Conservation (phyloP, 2,113 vertebrate genomes). For the Hyaena hyaena region DNA sequence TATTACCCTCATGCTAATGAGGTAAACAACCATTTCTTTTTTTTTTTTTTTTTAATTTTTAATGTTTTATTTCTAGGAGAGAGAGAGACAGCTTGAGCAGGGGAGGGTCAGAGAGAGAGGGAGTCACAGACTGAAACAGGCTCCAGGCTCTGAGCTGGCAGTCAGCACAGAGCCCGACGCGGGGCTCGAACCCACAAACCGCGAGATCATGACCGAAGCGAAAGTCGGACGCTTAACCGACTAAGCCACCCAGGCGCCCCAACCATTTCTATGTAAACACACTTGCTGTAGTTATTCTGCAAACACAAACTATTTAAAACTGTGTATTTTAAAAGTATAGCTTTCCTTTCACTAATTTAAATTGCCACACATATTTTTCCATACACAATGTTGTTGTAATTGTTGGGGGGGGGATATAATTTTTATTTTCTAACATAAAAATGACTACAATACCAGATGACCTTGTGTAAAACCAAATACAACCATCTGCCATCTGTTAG, state of each 20-base stretch:
- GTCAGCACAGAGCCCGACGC: too few species aligned
- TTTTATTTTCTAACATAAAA: slow-evolving; percentile 42
- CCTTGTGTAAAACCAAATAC: neutral
- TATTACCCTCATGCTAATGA: slow-evolving; percentile 63
- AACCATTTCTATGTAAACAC: slow-evolving; percentile 26
- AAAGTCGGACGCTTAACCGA: too few species aligned
- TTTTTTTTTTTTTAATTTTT: too few species aligned
- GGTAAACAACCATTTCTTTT: neutral
- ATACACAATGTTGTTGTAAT: neutral
- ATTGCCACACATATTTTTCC: neutral
- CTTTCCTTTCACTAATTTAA: slow-evolving; percentile 37
- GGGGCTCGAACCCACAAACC: too few species aligned
- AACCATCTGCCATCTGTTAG: neutral
- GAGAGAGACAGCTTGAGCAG: too few species aligned
- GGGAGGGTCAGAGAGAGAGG: too few species aligned
- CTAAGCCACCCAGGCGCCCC: too few species aligned
- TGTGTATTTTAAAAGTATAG: neutral
- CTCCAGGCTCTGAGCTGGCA: too few species aligned
- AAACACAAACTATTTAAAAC: slow-evolving; percentile 2
- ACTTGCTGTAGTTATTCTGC: neutral
- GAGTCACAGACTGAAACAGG: too few species aligned
- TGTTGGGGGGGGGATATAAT: neutral
- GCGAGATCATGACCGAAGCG: too few species aligned
- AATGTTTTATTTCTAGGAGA: too few species aligned
- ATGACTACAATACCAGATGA: neutral